These are phyloP conservation scores for Monodelphis domestica DNA, from an alignment of 2,797 vertebrate genomes.

Conservation along the genomic window DNA sequence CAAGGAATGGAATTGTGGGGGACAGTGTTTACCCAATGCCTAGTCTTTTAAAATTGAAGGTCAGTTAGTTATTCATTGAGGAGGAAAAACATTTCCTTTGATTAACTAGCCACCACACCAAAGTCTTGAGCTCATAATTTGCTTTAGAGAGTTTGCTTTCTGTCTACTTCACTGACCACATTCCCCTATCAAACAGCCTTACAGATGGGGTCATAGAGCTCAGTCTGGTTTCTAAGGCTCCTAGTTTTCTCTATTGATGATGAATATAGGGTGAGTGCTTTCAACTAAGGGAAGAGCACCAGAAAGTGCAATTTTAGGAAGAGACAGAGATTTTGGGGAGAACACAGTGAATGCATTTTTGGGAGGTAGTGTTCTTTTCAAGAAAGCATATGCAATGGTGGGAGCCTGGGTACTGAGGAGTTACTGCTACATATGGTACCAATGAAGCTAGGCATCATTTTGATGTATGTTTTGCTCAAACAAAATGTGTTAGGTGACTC, in stretches of 20 bases:
- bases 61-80: neutral
- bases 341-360: neutral
- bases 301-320: neutral
- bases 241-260: neutral
- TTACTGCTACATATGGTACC: neutral
- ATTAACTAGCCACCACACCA: neutral
- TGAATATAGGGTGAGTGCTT: neutral
- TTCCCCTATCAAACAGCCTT: neutral
- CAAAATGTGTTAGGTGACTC: neutral
- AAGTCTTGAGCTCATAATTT: neutral
- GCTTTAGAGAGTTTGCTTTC: neutral
- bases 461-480: neutral
- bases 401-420: neutral
- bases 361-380: neutral
- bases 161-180: neutral
- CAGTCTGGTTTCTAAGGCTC: neutral
- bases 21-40: neutral
- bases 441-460: neutral
- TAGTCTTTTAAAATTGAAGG: neutral
- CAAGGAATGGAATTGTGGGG: neutral
- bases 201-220: neutral
- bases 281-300: neutral
- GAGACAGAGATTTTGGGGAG: neutral
- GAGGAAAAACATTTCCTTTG: neutral
- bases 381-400: neutral